Base-by-base conservation (phyloP, 2,888 invertebrate genomes). In the Drymonia ruficornis region DNA sequence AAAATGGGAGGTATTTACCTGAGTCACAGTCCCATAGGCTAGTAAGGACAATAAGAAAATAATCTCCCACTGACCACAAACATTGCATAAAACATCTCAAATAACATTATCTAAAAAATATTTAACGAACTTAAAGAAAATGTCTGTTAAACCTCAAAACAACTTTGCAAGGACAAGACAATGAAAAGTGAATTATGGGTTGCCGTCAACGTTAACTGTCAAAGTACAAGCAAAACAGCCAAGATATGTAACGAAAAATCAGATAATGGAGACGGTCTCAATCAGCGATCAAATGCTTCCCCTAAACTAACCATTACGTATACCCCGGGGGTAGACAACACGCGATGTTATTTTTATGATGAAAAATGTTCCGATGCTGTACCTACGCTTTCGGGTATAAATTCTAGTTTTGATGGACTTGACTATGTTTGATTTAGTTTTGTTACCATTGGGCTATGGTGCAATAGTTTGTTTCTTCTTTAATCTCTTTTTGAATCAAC, bases 331-430 rank as follows among this genome's bases (percentile, higher is more conserved):
- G 61, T 50, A 54, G 40, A 29, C 44, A 58, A 56, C 80, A 79
- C 72, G 78, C 79, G 56, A 80, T 44, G 53, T 57, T 38, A 65
- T 69, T 58, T 59, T 70, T 66, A 66, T 61, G 63, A 53, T 61
- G 64, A 61, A 67, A 66, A 67, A 59, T 59, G 47, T 49, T 61
- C 47, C 44, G 49, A 46, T 52, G 48, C 55, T 56, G n/a, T 23
- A 19, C 19, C 34, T 31, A 42, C 13, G 43, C 45, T 44, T 50
- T 23, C 12, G 40, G 40, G 8, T 15, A 40, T 16, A 40, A 40
- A 16, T 40, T 16, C 40, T 40, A 16, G 9, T 16, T 16, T 40
- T 40, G 40, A 16, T 8, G 7, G 40, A 23, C 23, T 23, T 23
- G 6, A 23, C 4, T 23, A 23, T 23, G 23, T 6, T 23, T 1